Percentiles rank a stretch among this genome's conserved stretches.
phyloP scores from a whole-genome alignment of 2,113 vertebrate species.

The Mus musculus region GRCm39 chr17:8723501-8724000 shows the following conservation, averaged over 20 bases:
- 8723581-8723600: rapidly evolving
- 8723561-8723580: background rate
- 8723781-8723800: background rate
- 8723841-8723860: background rate
- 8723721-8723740: too few relatives aligned
- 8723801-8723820: rapidly evolving
- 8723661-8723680: background rate
- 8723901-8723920: rapidly evolving
- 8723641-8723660: background rate
- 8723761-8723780: too few relatives aligned
- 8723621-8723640: rapidly evolving
- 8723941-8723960: background rate
- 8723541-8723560: rapidly evolving
- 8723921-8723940: too few relatives aligned
- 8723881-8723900: rapidly evolving
- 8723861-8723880: rapidly evolving
- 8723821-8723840: too few relatives aligned
- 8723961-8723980: background rate
- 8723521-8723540: too few relatives aligned
- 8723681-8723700: background rate
- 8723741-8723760: background rate
- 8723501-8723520: background rate
- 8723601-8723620: background rate
- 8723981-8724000: background rate
- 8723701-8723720: too few relatives aligned